These are phyloP conservation scores for Thymelicus acteon DNA, from an alignment of 2,888 invertebrate genomes.

Conservation along the genomic window DNA sequence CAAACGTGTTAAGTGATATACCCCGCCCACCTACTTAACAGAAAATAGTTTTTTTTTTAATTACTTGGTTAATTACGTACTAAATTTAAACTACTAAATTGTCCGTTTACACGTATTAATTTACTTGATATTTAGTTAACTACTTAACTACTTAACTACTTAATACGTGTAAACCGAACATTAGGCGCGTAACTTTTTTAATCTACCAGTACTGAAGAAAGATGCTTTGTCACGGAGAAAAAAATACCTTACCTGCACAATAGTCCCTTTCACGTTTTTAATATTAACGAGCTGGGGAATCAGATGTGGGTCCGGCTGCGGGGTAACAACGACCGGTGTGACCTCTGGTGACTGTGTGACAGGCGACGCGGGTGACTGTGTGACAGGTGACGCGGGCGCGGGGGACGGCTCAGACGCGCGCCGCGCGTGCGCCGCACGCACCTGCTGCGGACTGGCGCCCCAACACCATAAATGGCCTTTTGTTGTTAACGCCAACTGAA, in stretches of 20 bases:
- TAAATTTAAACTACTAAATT: too few species aligned
- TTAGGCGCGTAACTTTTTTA: too few species aligned
- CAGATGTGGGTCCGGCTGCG: slow-evolving; percentile 75
- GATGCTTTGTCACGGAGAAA: too few species aligned
- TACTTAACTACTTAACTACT: too few species aligned
- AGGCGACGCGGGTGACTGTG: slow-evolving; percentile 44
- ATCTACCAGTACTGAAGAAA: too few species aligned
- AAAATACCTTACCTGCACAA: slow-evolving; percentile 82
- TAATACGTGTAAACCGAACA: too few species aligned
- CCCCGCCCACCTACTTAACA: too few species aligned
- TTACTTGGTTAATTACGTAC: too few species aligned
- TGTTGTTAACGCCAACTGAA: slow-evolving; percentile 80
- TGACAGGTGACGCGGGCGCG: slow-evolving; percentile 47
- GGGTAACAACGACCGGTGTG: slow-evolving; percentile 25
- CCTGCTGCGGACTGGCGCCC: slow-evolving; percentile 87
- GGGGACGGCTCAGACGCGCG: slow-evolving; percentile 56
- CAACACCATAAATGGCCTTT: slow-evolving; percentile 80
- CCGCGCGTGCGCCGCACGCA: slow-evolving; percentile 83
- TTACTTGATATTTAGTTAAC: too few species aligned
- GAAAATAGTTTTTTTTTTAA: too few species aligned
- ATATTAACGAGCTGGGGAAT: slow-evolving; percentile 87
- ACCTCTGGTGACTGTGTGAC: slow-evolving; percentile 40
- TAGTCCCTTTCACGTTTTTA: slow-evolving; percentile 84
- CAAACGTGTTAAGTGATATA: too few species aligned
- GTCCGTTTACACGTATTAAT: too few species aligned